Evolutionary conservation across 2,113 vertebrate species (phyloP).

Genomic region (Mirza zaza): DNA sequence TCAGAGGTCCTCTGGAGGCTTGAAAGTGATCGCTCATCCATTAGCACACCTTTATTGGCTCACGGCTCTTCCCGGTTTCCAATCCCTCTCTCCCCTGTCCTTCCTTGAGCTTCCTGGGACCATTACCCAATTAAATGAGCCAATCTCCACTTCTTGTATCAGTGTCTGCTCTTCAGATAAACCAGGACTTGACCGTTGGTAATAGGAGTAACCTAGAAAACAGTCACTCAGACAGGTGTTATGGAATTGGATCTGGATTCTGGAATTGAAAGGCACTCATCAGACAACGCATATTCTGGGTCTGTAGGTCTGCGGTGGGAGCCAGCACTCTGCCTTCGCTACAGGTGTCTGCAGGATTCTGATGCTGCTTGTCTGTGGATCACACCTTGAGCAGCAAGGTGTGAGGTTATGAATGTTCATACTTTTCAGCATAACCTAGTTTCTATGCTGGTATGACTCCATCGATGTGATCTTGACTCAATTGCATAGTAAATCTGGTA

Average conservation of each 20-base stretch:
- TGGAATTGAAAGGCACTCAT: background rate
- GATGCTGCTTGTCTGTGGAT: background rate
- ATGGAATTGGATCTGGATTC: background rate
- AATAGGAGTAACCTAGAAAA: background rate
- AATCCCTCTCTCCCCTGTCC: background rate
- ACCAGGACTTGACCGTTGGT: background rate
- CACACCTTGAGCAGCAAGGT: background rate
- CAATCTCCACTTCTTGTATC: background rate
- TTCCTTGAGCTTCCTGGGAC: background rate
- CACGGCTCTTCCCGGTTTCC: background rate
- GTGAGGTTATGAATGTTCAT: background rate
- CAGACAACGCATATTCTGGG: background rate
- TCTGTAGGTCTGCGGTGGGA: too few species aligned
- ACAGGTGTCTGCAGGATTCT: too few species aligned
- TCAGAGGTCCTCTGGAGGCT: background rate
- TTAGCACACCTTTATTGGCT: background rate
- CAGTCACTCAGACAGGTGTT: background rate
- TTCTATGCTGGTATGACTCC: background rate
- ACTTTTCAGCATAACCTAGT: background rate
- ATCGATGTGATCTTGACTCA: background rate
- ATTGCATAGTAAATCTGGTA: background rate
- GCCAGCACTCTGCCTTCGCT: too few species aligned
- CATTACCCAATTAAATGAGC: too few species aligned
- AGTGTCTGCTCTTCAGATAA: background rate
- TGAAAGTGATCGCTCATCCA: background rate